These are phyloP conservation scores for Melanotaenia duboulayi DNA, from an alignment of 2,113 vertebrate species.

Conservation along the genomic window DNA sequence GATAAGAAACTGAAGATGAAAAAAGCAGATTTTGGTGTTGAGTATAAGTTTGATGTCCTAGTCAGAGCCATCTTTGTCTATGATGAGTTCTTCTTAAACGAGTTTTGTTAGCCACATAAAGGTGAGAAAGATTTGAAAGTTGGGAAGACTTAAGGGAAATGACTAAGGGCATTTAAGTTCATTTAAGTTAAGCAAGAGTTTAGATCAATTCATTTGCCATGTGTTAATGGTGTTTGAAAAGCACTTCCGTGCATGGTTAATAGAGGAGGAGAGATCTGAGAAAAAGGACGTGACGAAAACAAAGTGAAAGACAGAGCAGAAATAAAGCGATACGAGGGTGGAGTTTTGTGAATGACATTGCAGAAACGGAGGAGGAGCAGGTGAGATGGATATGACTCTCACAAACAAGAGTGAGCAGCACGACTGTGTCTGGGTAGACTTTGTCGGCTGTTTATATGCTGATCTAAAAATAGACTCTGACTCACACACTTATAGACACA, in stretches of 20 bases:
- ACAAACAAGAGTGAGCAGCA: slow-evolving; percentile 35
- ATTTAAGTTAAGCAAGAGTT: background rate
- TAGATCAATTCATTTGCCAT: slow-evolving; percentile 26
- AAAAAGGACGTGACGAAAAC: background rate
- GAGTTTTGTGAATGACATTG: background rate
- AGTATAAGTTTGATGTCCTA: background rate
- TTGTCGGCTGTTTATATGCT: slow-evolving; percentile 65
- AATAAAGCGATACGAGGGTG: background rate
- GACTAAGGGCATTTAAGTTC: background rate
- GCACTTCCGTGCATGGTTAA: background rate
- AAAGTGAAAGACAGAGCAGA: background rate
- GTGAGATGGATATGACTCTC: slow-evolving; percentile 49
- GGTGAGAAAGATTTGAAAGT: background rate
- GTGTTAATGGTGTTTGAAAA: background rate
- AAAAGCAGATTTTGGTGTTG: background rate
- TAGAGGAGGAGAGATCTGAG: background rate
- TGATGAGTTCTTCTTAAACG: background rate
- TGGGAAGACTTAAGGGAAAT: background rate
- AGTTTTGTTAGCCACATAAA: too few relatives aligned
- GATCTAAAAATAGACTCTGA: slow-evolving; percentile 78
- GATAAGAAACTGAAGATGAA: background rate
- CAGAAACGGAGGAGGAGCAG: slow-evolving; percentile 28
- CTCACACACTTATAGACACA: slow-evolving; percentile 66
- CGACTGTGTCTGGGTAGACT: slow-evolving; percentile 74
- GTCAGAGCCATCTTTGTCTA: background rate